Conservation (phyloP, 30 jellyfish, hydroid and myxozoan genomes). For the Pelagia noctiluca region DNA sequence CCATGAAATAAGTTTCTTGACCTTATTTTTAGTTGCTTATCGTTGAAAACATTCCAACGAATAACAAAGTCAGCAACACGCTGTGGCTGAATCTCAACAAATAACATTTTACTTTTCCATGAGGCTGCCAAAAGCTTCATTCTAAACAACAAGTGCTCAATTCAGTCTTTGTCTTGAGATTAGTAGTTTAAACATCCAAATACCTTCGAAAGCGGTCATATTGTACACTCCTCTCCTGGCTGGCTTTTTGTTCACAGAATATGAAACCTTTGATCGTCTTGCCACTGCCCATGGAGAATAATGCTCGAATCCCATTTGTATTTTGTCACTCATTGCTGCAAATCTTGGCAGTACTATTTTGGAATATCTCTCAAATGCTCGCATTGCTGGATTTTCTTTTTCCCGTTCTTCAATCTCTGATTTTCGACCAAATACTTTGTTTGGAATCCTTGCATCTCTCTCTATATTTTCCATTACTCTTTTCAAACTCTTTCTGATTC, state of each 20-base stretch:
- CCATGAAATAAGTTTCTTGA: too few relatives aligned
- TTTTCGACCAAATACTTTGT: background rate
- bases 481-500: slow-evolving; percentile 5
- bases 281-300: slow-evolving; percentile 56
- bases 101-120: background rate
- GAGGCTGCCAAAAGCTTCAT: background rate
- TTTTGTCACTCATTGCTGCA: slow-evolving; percentile 23
- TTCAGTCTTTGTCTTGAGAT: background rate
- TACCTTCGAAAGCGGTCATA: background rate
- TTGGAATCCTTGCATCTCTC: slow-evolving; percentile 1
- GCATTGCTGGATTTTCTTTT: background rate
- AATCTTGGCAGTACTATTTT: slow-evolving; percentile 25
- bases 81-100: too few relatives aligned
- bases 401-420: background rate
- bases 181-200: too few relatives aligned
- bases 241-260: background rate
- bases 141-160: background rate
- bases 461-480: slow-evolving; percentile 12
- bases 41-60: too few relatives aligned
- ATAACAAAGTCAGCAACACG: too few relatives aligned
- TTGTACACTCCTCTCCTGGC: background rate
- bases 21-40: too few relatives aligned
- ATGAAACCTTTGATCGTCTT: slow-evolving; percentile 17
- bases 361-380: background rate
- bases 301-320: slow-evolving; percentile 26